A percentile compares a stretch with the other conserved stretches of the same genome.
These are phyloP conservation scores for Corvus moneduloides DNA, from an alignment of 2,113 vertebrate species.

Conservation along the genomic window DNA sequence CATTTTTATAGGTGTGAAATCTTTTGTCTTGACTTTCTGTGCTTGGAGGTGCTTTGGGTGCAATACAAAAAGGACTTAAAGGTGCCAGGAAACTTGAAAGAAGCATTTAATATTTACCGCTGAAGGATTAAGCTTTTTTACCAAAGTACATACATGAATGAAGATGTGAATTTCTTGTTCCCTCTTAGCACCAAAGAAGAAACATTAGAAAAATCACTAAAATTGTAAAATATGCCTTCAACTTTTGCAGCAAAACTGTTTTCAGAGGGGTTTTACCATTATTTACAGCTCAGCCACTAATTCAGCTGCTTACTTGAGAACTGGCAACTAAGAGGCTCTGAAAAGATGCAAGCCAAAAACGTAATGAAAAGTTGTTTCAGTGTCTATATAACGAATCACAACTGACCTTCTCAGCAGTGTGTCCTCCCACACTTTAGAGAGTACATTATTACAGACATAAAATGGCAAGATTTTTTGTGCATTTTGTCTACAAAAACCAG, in stretches of 20 bases:
- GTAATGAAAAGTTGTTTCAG: background rate
- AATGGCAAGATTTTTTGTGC: background rate
- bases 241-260: background rate
- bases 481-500: background rate
- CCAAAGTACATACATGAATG: background rate
- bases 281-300: background rate
- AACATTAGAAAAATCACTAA: background rate
- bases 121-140: background rate
- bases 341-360: background rate
- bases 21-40: background rate
- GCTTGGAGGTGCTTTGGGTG: background rate
- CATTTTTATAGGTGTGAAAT: background rate
- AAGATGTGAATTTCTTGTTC: background rate
- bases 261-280: background rate
- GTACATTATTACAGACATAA: background rate
- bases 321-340: background rate
- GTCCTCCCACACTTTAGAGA: background rate
- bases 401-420: background rate
- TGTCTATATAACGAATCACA: background rate
- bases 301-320: background rate
- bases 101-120: background rate
- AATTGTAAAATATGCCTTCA: background rate
- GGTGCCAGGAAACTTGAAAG: background rate
- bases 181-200: background rate
- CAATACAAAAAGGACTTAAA: background rate